Evolutionary conservation across 2,888 invertebrate genomes (phyloP).

Genomic region (Agrochola lychnidis): DNA sequence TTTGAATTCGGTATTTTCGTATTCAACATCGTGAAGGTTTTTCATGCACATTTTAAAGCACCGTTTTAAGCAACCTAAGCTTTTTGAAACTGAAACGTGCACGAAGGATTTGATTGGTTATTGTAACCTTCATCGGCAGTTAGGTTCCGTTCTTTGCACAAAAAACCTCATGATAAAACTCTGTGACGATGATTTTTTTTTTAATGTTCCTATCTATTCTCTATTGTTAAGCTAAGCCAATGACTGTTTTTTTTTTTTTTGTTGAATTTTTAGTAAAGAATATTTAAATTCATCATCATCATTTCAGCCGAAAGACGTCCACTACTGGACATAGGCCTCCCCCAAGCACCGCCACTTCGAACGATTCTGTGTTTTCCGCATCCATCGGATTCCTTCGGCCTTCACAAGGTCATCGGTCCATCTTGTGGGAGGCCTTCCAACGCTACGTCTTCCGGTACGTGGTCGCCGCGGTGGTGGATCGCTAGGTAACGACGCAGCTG

Average conservation of each 20-base stretch:
- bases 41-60: neutral
- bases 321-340: no score
- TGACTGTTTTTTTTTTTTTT: neutral
- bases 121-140: neutral
- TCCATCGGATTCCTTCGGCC: no score
- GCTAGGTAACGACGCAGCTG: no score
- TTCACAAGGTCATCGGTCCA: no score
- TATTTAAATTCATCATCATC: no score
- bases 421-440: no score
- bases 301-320: no score
- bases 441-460: no score
- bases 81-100: neutral
- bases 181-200: neutral
- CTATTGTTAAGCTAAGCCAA: neutral
- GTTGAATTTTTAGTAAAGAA: neutral
- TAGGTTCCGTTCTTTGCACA: neutral
- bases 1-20: constrained; percentile 7
- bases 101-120: neutral
- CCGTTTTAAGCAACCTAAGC: neutral
- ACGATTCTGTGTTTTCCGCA: no score
- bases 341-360: no score
- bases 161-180: neutral
- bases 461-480: no score
- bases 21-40: neutral
- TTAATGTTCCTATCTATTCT: neutral